phyloP scores from a whole-genome alignment of 2,113 vertebrate genomes.

The Vidua chalybeata region DNA sequence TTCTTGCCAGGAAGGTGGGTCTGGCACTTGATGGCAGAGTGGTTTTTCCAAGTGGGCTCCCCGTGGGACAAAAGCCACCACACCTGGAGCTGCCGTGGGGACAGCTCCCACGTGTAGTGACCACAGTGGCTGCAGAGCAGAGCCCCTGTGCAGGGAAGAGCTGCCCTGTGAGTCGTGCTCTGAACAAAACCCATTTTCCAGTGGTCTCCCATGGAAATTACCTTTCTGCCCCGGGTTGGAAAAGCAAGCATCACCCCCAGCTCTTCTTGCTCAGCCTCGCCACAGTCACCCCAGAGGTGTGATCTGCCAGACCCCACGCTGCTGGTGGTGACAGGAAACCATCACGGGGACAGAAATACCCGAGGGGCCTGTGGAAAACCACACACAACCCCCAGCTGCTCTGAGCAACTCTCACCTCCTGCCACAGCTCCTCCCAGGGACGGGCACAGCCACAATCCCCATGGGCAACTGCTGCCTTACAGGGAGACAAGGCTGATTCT shows the following conservation, averaged over 20 bases:
- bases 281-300: not conserved
- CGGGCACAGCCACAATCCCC: not conserved
- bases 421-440: not conserved
- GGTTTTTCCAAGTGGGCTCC: not conserved
- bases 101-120: fast-evolving
- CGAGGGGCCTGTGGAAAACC: not conserved
- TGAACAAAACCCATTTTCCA: not conserved
- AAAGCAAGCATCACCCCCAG: not conserved
- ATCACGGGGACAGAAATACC: not conserved
- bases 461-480: fast-evolving
- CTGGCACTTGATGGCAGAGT: not conserved
- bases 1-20: not conserved
- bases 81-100: not conserved
- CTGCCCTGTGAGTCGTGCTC: not conserved
- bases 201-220: not conserved
- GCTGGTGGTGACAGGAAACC: not conserved
- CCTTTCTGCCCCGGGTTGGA: not conserved
- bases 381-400: not conserved
- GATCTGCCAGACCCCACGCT: not conserved
- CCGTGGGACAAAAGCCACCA: fast-evolving
- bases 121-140: not conserved
- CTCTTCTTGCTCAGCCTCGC: not conserved
- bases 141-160: fast-evolving
- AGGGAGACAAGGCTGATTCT: not conserved
- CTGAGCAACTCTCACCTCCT: not conserved